These are phyloP conservation scores for Proteles cristata DNA, from an alignment of 2,113 vertebrate genomes.

Conservation along the genomic window DNA sequence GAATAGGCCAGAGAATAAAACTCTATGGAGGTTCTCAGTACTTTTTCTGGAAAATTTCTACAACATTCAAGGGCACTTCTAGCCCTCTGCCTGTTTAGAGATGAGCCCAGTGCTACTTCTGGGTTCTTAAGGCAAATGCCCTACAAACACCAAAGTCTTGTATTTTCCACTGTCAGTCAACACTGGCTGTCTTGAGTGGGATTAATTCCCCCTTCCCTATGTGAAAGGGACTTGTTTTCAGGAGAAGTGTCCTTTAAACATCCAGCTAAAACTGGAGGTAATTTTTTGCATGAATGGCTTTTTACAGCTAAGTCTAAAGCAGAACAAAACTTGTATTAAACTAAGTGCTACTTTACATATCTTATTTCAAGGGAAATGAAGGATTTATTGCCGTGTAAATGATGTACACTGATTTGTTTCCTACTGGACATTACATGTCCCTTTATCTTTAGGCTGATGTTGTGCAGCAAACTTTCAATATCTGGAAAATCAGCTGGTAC, in stretches of 20 bases:
- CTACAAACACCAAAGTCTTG: slow-evolving; percentile 61
- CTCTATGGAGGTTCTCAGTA: slow-evolving; percentile 16
- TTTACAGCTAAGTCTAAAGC: slow-evolving; percentile 82
- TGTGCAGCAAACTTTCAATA: slow-evolving; percentile 63
- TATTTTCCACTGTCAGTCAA: slow-evolving; percentile 57
- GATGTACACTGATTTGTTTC: slow-evolving; percentile 77
- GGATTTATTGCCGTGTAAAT: slow-evolving; percentile 77
- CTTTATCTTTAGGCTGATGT: slow-evolving; percentile 67
- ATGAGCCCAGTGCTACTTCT: slow-evolving; percentile 35
- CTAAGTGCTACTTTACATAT: slow-evolving; percentile 83
- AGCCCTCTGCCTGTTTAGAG: slow-evolving; percentile 50
- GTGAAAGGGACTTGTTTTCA: slow-evolving; percentile 77
- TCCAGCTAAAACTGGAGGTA: slow-evolving; percentile 84
- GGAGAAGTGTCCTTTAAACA: slow-evolving; percentile 84
- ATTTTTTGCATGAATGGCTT: slow-evolving; percentile 89
- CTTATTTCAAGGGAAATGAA: slow-evolving; percentile 82
- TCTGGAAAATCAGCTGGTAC: slow-evolving; percentile 67
- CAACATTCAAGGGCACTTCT: slow-evolving; percentile 15
- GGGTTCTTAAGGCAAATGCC: slow-evolving; percentile 68
- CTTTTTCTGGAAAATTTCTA: slow-evolving; percentile 65
- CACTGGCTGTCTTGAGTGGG: slow-evolving; percentile 56
- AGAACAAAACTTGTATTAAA: slow-evolving; percentile 83
- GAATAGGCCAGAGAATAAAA: neutral
- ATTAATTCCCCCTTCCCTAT: slow-evolving; percentile 63
- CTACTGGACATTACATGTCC: slow-evolving; percentile 73